Base-by-base conservation (phyloP, 2,113 vertebrate species). In the Daubentonia madagascariensis region DNA sequence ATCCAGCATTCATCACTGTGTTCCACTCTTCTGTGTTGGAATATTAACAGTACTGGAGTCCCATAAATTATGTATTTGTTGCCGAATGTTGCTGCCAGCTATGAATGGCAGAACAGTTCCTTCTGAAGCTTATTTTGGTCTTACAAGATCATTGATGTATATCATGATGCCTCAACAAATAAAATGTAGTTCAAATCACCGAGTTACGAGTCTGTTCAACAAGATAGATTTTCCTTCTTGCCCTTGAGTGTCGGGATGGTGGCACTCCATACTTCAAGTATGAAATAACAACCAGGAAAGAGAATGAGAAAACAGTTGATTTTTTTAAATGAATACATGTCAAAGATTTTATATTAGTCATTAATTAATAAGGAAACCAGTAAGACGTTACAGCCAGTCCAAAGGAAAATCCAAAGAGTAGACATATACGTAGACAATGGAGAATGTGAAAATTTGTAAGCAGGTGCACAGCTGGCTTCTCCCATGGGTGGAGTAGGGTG, bases 41-140 rank as follows among this genome's bases (percentile, higher is more conserved):
- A 96, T 97, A 89, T 85, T 80, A 94, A 92, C 54, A 73, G 88
- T 30, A 65, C 54, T 67, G 14, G 63, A 84, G 65, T 67, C 84
- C 92, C 75, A 73, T 94, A 92, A 97, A 95, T 97, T 89, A 96
- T 89, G 72, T 78, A 89, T 95, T 85, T 92, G 90, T 85, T 89
- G 96, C 97, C 81, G 68, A 65, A 93, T 54, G 84, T 92, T 85
- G 94, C 97, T 96, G 70, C 88, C 85, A 95, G 87, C 93, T 45
- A 18, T 59, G 79, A 92, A 59, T 63, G 45, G 75, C 90, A 75
- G 37, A 92, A 88, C 85, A 61, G 28, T 98, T 97, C 48, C 75
- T 97, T 96, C 50, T 92, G 79, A 45, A 83, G 68, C 50, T 92
- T 93, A 80, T 92, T 96, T 84, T 85, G 94, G 68, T 75, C 85